Base-by-base conservation (phyloP, 2,113 vertebrate species). In the Sylvietta virens region DNA sequence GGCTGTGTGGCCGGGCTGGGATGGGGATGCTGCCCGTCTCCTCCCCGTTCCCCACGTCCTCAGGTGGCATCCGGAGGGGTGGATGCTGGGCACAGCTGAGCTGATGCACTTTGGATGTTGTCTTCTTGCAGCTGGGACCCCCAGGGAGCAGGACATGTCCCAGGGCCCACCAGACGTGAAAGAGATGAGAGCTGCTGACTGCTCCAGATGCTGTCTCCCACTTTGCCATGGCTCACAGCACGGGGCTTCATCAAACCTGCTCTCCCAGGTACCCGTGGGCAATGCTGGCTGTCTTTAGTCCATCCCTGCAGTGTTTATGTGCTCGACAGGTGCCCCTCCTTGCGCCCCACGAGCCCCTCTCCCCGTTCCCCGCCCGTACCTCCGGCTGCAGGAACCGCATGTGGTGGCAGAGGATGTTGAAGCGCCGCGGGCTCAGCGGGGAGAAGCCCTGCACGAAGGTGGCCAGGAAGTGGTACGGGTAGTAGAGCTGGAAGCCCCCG, bases 341-440 rank as follows among this genome's bases (percentile, higher is more conserved):
- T 7, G 37, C 6, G 30, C 23, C 23, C 44, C 18, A 0, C 0
- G 1, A 61, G 37, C 13, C 62, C 37, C 23, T 37, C 3, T 66
- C 17, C 30, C 57, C 37, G 10, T 7, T 3, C 7, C 58, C 40
- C 2, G 1, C 60, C 0, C 0, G 4, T 95, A 98, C 98, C 98
- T 99, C 98, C 0, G 96, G 81, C 88, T 96, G 94, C 86, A 92
- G 96, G 91, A 99, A 99, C 9, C 98, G 97, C 98, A 99, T 98
- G 93, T 99, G 98, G 94, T 98, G 98, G 95, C 98, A 98, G 95
- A 98, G 97, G 93, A 99, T 98, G 97, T 99, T 96, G 90, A 98
- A 99, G 5, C 44, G 73, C 17, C 6, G 97, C 24, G 94, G 70
- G 3, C 51, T 90, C 28, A 6, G 28, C 2, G 89, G 86, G 28